phyloP scores from a whole-genome alignment of 2,888 invertebrate species.

The Lasioglossum malachurum region DNA sequence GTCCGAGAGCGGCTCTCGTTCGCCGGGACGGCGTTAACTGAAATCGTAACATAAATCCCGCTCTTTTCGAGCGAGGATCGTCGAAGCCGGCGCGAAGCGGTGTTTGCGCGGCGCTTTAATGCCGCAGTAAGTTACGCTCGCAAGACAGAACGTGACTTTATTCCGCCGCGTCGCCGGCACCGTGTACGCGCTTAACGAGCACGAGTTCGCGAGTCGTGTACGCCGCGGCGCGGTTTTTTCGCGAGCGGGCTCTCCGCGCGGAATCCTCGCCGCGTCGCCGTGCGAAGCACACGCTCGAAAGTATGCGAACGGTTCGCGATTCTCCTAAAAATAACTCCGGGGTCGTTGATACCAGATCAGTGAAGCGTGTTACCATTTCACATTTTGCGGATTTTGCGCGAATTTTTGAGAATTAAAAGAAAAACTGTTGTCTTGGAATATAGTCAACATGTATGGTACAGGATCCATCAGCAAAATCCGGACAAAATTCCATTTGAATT shows the following conservation, averaged over 20 bases:
- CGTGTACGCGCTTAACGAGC: constrained; percentile 63
- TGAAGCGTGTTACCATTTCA: background rate
- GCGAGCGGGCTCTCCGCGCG: constrained; percentile 13
- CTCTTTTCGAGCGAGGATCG: constrained; percentile 37
- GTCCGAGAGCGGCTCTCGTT: background rate
- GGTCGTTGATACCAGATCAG: background rate
- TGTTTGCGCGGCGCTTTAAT: constrained; percentile 39
- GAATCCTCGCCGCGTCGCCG: constrained; percentile 57
- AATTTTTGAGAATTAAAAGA: too few relatives aligned
- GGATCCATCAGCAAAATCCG: too few relatives aligned
- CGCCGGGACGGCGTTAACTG: constrained; percentile 37
- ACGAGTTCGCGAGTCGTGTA: constrained; percentile 52
- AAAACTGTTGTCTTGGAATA: too few relatives aligned
- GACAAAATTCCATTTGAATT: too few relatives aligned
- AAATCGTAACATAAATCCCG: constrained; percentile 53
- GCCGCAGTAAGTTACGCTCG: constrained; percentile 45
- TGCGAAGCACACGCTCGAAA: background rate
- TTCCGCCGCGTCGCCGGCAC: constrained; percentile 44
- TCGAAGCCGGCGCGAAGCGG: constrained; percentile 31
- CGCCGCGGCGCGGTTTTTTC: constrained; percentile 48
- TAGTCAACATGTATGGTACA: too few relatives aligned
- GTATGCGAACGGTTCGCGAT: background rate
- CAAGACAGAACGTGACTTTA: constrained; percentile 65
- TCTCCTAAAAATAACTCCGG: background rate
- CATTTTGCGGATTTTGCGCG: background rate